Conservation (phyloP, 2,797 vertebrate species). For the Gila robusta region DNA sequence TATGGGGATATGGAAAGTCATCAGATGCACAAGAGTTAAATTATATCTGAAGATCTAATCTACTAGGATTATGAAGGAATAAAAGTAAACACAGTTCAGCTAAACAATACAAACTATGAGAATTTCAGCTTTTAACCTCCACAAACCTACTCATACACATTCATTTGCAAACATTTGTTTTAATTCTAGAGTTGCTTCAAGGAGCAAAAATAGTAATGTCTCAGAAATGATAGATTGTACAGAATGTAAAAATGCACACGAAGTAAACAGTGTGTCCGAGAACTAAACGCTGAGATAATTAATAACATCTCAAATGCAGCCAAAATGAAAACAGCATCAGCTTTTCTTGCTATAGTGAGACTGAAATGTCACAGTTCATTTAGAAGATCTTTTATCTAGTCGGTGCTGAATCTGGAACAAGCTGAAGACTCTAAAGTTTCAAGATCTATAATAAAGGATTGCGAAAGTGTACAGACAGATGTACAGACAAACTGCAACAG, state of each 20-base stretch:
- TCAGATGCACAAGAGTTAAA: neutral
- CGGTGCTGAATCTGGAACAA: neutral
- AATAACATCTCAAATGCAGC: neutral
- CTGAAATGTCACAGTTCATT: conserved; percentile 14
- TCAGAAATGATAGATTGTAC: conserved; percentile 9
- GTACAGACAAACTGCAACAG: neutral
- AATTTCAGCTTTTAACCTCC: neutral
- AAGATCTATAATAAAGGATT: neutral
- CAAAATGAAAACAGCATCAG: conserved; percentile 9
- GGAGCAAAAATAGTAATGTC: neutral
- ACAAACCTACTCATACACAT: neutral
- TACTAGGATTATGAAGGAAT: neutral
- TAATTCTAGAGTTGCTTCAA: neutral
- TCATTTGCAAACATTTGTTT: neutral
- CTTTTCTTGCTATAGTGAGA: neutral
- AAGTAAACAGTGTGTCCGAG: conserved; percentile 4
- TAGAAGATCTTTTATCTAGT: neutral
- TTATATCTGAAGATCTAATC: neutral
- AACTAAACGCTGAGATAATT: neutral
- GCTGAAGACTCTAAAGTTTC: neutral
- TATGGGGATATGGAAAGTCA: neutral
- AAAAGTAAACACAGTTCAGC: neutral
- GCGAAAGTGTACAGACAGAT: neutral
- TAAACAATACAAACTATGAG: neutral
- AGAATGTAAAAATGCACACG: neutral